Conservation (phyloP, 2,888 invertebrate species). For the Chirona hameri region DNA sequence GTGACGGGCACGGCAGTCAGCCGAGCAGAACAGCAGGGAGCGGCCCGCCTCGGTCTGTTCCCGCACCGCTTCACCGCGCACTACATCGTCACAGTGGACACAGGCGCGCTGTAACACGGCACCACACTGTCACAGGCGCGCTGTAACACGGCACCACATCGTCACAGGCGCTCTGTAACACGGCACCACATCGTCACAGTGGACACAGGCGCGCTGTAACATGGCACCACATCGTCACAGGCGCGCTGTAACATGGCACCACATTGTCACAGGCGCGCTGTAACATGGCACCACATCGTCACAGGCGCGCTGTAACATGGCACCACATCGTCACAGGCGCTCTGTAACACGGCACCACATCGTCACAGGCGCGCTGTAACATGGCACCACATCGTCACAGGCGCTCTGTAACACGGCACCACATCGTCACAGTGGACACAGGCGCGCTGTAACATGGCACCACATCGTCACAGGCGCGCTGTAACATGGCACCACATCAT, state of each 20-base stretch:
- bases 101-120: slow-evolving; percentile 6
- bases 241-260: neutral
- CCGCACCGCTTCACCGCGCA: neutral
- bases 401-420: neutral
- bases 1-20: slow-evolving; percentile 6
- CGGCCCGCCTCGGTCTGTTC: neutral
- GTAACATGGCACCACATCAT: slow-evolving; percentile 8
- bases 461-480: neutral
- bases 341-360: too few species aligned
- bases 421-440: slow-evolving; percentile 22
- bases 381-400: neutral
- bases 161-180: neutral
- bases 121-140: neutral
- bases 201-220: too few species aligned
- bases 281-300: too few species aligned
- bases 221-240: slow-evolving; percentile 14
- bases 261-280: too few species aligned
- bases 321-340: slow-evolving; percentile 81
- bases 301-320: slow-evolving; percentile 71
- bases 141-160: slow-evolving; percentile 8
- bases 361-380: slow-evolving; percentile 9
- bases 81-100: slow-evolving; percentile 28
- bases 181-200: neutral
- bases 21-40: slow-evolving; percentile 4
- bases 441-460: neutral